Evolutionary conservation across 2,113 vertebrate genomes (phyloP).

Genomic region (Ailurus styani): DNA sequence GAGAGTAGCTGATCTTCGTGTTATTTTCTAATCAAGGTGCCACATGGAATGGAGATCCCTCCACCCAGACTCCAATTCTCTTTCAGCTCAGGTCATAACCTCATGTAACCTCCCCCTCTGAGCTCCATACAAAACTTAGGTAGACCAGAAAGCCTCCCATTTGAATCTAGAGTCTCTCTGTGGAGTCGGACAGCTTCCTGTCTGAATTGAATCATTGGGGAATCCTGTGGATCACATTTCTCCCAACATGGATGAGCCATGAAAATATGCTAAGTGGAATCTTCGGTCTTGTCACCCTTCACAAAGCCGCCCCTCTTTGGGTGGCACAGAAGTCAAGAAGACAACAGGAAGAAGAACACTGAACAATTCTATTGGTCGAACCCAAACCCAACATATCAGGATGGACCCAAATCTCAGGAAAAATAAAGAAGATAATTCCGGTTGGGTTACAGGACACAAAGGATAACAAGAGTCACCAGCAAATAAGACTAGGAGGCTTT

Average conservation of each 20-base stretch:
- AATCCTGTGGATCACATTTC: background rate
- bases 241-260: background rate
- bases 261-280: background rate
- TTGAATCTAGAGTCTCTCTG: background rate
- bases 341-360: background rate
- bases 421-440: background rate
- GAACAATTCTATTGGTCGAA: background rate
- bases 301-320: background rate
- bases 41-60: background rate
- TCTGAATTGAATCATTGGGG: background rate
- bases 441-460: background rate
- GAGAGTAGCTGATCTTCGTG: background rate
- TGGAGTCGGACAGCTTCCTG: background rate
- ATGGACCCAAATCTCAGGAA: background rate
- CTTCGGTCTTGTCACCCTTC: background rate
- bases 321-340: background rate
- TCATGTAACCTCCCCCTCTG: background rate
- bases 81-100: background rate
- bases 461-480: background rate
- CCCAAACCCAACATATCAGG: background rate
- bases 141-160: background rate
- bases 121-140: background rate
- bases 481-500: conserved; percentile 72
- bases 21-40: background rate
- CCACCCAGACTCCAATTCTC: background rate